Percentiles rank a stretch among this genome's conserved stretches.
phyloP scores from a whole-genome alignment of 2,113 vertebrate species.

The Protomyctophum bolini region DNA sequence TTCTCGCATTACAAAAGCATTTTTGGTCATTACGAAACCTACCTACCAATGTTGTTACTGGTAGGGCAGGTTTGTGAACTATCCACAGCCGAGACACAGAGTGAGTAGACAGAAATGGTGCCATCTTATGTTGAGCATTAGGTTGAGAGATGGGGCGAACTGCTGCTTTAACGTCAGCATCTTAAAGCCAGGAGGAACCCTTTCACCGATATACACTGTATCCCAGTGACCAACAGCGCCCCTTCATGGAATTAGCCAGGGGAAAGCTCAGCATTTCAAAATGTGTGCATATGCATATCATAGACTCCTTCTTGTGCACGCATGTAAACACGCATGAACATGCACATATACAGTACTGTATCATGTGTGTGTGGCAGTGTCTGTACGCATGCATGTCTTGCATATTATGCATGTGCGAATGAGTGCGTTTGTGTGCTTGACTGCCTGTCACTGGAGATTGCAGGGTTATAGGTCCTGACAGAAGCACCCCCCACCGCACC shows the following conservation, averaged over 20 bases:
- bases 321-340: neutral
- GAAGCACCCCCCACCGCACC: slow-evolving; percentile 20
- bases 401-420: slow-evolving; percentile 34
- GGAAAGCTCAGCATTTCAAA: slow-evolving; percentile 6
- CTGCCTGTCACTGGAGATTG: slow-evolving; percentile 62
- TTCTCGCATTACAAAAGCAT: no score
- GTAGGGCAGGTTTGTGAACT: no score
- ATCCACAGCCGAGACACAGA: no score
- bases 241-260: neutral
- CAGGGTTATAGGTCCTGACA: slow-evolving; percentile 29
- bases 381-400: slow-evolving; percentile 3
- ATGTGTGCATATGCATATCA: no score
- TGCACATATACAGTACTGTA: neutral
- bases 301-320: no score
- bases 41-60: no score
- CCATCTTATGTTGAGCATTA: no score
- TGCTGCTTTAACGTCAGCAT: slow-evolving; percentile 32
- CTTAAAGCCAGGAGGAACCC: slow-evolving; percentile 31
- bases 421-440: slow-evolving; percentile 30
- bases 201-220: slow-evolving; percentile 7
- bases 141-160: no score
- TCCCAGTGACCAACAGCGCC: slow-evolving; percentile 3
- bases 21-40: no score
- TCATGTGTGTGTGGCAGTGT: slow-evolving; percentile 10
- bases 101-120: no score